Evolutionary conservation across 1,140 invertebrate genomes (phyloP), one percentile per base, ranked within the genome.

Genomic region (Brachionus manjavacas): DNA sequence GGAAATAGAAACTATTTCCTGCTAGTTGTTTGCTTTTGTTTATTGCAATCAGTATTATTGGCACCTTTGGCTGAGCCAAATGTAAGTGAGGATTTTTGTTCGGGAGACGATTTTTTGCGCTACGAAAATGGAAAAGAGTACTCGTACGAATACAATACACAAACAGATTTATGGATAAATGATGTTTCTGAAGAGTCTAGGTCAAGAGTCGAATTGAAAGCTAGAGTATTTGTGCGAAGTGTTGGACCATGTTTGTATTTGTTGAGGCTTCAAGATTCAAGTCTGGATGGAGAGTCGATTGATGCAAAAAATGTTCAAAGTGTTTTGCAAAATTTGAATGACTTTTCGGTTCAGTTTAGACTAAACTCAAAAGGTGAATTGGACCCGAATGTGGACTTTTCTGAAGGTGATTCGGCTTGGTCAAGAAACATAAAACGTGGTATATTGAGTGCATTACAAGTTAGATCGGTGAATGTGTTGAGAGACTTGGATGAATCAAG

Each of bases 391-490:
- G 52, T 81, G 35, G 64, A 81, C 23, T 81, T 81, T 68, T 23
- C 39, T 23, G 20, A 60, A 68, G 79, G 52, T 64, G 79, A 81
- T 64, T 81, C 52, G 20, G 49, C 64, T 16, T 60, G 79, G 64
- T 81, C 79, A 68, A 60, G 79, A 60, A 81, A 81, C 31, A 46
- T 81, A 43, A 81, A 81, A 14, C 52, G 79, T 64, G 79, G 79
- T 68, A 81, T 81, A 41, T 64, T 81, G 35, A 81, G 79, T 81
- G 79, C 52, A 25, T 12, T 81, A 9, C 79, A 81, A 81, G 35
- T 60, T 16, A 81, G 39, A 68, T 68, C 79, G 8, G 12, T 8
- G 14, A 60, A 68, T 12, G 28, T 25, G 31, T 35, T 81, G 31
- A 28, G 64, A 20, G 16, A 81, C 2, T 43, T 81, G n/a, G 52